Evolutionary conservation across 1,140 invertebrate genomes (phyloP).

Genomic region (Ceratitis capitata): DNA sequence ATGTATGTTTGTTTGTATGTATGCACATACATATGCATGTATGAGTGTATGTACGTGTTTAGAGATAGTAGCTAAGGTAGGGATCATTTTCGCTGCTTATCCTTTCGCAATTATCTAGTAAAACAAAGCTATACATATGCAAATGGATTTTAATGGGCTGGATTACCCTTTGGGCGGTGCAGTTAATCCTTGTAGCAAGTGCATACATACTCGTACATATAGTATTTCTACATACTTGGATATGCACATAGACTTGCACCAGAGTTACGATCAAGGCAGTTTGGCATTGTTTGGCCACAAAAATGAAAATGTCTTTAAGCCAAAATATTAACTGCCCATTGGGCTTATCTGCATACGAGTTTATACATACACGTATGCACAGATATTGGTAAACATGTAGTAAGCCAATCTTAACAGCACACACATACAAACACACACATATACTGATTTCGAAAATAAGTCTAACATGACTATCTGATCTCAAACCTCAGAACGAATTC

Average conservation of each 20-base stretch:
- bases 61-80: no score
- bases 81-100: conserved; percentile 43
- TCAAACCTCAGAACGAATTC: neutral
- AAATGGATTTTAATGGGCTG: conserved; percentile 46
- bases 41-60: no score
- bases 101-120: conserved; percentile 45
- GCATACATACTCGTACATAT: neutral
- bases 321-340: conserved; percentile 43
- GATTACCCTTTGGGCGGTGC: conserved; percentile 43
- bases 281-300: neutral
- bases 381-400: neutral
- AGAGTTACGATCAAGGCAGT: neutral
- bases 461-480: neutral
- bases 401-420: neutral
- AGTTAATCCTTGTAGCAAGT: neutral
- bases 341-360: neutral
- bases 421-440: neutral
- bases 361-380: neutral
- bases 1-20: no score
- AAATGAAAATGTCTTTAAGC: conserved; percentile 45
- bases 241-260: neutral
- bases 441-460: neutral
- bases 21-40: no score
- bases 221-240: neutral
- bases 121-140: conserved; percentile 40